A percentile compares a stretch with the other conserved stretches of the same genome.
phyloP scores from a whole-genome alignment of 1,140 invertebrate genomes.

The Leptonema lineaticorne region DNA sequence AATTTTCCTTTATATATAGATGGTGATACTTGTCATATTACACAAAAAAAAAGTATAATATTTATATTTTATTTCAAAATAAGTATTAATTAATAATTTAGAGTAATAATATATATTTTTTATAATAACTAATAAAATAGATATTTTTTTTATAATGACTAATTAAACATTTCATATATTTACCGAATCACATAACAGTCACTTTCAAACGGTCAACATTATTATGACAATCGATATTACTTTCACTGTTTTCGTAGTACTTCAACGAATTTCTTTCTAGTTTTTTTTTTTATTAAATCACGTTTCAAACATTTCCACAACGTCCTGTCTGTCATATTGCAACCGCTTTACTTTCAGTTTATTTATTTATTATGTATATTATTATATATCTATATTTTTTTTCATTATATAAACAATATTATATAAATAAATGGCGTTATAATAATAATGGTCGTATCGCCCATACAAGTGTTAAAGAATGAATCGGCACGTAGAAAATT shows the following conservation, averaged over 20 bases:
- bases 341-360: no score
- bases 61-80: background rate
- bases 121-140: background rate
- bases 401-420: no score
- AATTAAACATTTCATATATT: background rate
- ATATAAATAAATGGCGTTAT: no score
- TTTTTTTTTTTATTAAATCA: background rate
- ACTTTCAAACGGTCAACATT: conserved; percentile 1
- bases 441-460: no score
- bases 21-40: no score
- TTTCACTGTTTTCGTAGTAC: conserved; percentile 4
- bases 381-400: no score
- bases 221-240: conserved; percentile 4
- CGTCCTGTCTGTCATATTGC: background rate
- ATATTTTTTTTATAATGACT: conserved; percentile 10
- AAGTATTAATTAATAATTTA: background rate
- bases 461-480: no score
- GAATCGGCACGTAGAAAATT: no score
- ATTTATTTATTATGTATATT: no score
- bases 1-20: background rate
- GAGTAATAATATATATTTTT: background rate
- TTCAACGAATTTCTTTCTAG: conserved; percentile 5
- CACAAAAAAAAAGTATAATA: background rate
- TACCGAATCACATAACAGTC: background rate
- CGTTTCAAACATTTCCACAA: background rate